A percentile compares a stretch with the other conserved stretches of the same genome.
Evolutionary conservation across 2,888 invertebrate genomes (phyloP).

Genomic region (Caenorhabditis afra): DNA sequence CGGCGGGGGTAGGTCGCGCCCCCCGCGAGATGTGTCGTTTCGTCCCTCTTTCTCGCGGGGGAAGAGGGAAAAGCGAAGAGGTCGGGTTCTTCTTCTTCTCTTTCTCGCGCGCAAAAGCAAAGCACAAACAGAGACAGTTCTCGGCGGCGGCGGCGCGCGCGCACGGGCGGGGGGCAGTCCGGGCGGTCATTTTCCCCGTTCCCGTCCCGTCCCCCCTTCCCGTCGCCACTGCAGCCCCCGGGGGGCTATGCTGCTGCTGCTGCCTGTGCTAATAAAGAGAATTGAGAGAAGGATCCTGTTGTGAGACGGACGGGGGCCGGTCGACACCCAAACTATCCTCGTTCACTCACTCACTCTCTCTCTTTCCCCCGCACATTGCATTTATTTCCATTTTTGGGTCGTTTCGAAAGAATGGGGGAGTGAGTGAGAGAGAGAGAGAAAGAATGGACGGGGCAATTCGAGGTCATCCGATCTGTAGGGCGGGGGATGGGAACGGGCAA

Average conservation of each 20-base stretch:
- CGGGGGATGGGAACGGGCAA: not conserved
- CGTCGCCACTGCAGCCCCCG: not conserved
- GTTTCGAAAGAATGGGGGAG: not conserved
- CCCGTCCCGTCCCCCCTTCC: too few species aligned
- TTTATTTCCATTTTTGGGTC: slow-evolving; percentile 46
- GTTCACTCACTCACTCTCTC: not conserved
- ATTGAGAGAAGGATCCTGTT: slow-evolving; percentile 30
- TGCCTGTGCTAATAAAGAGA: slow-evolving; percentile 47
- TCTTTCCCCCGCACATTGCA: not conserved
- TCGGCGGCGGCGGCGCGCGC: slow-evolving; percentile 8
- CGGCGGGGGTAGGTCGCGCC: too few species aligned
- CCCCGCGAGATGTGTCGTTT: too few species aligned
- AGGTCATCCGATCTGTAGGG: slow-evolving; percentile 18
- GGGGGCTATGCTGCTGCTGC: not conserved
- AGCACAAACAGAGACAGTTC: too few species aligned
- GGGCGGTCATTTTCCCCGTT: not conserved
- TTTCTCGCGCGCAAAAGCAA: too few species aligned
- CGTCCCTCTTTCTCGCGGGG: too few species aligned
- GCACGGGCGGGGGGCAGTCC: too few species aligned
- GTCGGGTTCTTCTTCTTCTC: too few species aligned
- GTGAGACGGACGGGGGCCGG: slow-evolving; percentile 11
- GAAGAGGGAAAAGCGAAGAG: too few species aligned
- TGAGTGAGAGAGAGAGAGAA: slow-evolving; percentile 9
- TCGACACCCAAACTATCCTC: not conserved
- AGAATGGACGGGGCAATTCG: slow-evolving; percentile 26